Conservation (phyloP, 2,888 invertebrate genomes). For the Idaea straminata region DNA sequence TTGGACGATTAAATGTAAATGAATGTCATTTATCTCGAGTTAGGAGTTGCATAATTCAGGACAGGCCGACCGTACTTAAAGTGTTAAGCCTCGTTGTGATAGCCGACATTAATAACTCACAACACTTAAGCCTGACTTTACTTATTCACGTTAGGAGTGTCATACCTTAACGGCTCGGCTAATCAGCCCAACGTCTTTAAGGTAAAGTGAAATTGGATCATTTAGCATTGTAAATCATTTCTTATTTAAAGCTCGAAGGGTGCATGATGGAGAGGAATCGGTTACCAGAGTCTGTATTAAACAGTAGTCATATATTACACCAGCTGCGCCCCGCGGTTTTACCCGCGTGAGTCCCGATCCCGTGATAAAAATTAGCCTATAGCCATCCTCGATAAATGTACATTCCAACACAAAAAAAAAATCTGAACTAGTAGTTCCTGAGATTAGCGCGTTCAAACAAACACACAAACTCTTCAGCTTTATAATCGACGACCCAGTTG, state of each 20-base stretch:
- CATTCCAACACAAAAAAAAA: too few relatives aligned
- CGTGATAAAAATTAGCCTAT: too few relatives aligned
- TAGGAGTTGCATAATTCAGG: constrained; percentile 55
- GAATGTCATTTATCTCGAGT: constrained; percentile 45
- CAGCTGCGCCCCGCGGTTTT: too few relatives aligned
- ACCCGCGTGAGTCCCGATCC: too few relatives aligned
- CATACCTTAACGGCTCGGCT: constrained; percentile 24
- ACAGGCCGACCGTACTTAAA: constrained; percentile 60
- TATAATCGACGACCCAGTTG: too few relatives aligned
- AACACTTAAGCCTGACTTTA: constrained; percentile 42
- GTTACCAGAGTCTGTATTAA: too few relatives aligned
- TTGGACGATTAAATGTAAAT: constrained; percentile 33
- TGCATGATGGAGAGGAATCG: neutral
- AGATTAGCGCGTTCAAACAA: too few relatives aligned
- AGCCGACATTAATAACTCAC: constrained; percentile 61
- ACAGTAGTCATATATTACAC: too few relatives aligned
- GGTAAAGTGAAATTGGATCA: neutral
- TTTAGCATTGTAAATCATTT: neutral
- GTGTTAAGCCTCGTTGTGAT: constrained; percentile 60
- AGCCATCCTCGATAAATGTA: too few relatives aligned
- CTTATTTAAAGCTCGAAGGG: neutral
- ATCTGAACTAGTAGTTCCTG: too few relatives aligned
- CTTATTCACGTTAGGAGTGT: constrained; percentile 48
- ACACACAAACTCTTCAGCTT: too few relatives aligned
- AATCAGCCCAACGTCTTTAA: neutral